A percentile compares a stretch with the other conserved stretches of the same genome.
Evolutionary conservation across 2,797 vertebrate genomes (phyloP).

Genomic region (Platyrinchus mystaceus): DNA sequence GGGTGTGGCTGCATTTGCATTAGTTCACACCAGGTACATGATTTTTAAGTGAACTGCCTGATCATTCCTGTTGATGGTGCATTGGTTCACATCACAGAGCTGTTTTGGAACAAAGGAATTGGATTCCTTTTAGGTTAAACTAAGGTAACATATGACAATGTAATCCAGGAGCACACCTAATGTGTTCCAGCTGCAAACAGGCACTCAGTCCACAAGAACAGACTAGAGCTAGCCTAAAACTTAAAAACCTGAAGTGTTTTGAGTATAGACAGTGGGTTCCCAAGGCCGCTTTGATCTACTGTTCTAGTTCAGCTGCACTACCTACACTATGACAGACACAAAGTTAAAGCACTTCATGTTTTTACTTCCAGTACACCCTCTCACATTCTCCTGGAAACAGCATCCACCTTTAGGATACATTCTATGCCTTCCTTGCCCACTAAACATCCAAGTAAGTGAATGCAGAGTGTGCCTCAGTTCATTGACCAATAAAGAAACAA

Average conservation of each 20-base stretch:
- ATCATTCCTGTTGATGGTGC: neutral
- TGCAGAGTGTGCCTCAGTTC: neutral
- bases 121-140: slow-evolving; percentile 6
- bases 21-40: neutral
- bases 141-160: neutral
- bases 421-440: neutral
- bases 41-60: neutral
- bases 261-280: neutral
- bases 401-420: neutral
- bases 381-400: neutral
- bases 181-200: neutral
- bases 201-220: neutral
- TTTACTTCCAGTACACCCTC: neutral
- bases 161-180: neutral
- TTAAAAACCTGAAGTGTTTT: neutral
- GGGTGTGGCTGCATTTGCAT: neutral
- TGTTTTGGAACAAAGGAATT: neutral
- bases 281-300: neutral
- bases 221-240: neutral
- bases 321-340: neutral
- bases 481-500: neutral
- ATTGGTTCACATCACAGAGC: neutral
- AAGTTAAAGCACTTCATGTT: neutral
- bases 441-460: neutral
- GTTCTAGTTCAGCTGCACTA: neutral